Conservation (phyloP, 2,797 vertebrate genomes). For the Trachurus trachurus region DNA sequence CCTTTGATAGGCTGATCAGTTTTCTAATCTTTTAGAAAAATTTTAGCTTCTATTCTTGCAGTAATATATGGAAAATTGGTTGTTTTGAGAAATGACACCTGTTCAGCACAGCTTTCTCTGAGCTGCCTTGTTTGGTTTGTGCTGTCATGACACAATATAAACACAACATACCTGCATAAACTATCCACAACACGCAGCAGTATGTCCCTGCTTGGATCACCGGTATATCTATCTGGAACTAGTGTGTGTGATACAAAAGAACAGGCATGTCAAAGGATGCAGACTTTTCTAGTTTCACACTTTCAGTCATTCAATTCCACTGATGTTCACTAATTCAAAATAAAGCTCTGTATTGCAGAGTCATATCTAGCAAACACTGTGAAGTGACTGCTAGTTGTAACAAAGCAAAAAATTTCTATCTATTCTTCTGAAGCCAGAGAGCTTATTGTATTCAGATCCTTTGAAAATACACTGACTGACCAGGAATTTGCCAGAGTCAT, state of each 20-base stretch:
- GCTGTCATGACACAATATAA: not conserved
- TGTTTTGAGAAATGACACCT: not conserved
- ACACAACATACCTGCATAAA: not conserved
- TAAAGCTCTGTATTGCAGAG: constrained; percentile 30
- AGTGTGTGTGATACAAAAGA: constrained; percentile 49
- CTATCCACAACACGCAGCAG: not conserved
- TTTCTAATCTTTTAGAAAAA: too few species aligned
- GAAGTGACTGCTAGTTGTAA: constrained; percentile 46
- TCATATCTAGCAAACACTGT: constrained; percentile 69
- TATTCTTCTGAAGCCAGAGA: constrained; percentile 52
- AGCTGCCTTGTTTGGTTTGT: not conserved
- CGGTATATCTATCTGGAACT: constrained; percentile 30
- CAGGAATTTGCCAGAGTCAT: constrained; percentile 60
- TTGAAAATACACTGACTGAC: constrained; percentile 68
- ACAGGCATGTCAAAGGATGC: constrained; percentile 20
- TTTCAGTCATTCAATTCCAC: constrained; percentile 42
- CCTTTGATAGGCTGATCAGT: not conserved
- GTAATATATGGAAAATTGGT: too few species aligned
- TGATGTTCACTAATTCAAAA: constrained; percentile 35
- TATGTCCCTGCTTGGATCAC: constrained; percentile 8
- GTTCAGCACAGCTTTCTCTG: not conserved
- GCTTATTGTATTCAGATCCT: constrained; percentile 72
- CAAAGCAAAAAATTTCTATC: constrained; percentile 59
- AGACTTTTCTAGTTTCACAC: constrained; percentile 61
- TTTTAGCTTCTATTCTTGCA: not conserved